Percentiles rank a stretch among this genome's conserved stretches.
Conservation (phyloP, 2,797 vertebrate genomes). For the Rhinatrema bivittatum region DNA sequence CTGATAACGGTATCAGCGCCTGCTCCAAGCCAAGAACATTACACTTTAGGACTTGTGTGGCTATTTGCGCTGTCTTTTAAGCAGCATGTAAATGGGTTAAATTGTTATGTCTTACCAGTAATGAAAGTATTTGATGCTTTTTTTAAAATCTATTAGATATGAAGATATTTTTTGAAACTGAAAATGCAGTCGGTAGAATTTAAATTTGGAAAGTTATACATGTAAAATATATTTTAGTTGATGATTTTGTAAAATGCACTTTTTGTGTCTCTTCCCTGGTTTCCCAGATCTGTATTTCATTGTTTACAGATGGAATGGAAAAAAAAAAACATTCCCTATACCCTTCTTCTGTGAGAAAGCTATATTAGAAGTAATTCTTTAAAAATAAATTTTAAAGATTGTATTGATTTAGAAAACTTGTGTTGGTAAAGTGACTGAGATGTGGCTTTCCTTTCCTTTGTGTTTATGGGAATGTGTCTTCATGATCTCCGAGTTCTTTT, state of each 20-base stretch:
- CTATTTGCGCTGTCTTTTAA: constrained; percentile 38
- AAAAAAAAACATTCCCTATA: constrained; percentile 53
- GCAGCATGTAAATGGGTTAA: constrained; percentile 46
- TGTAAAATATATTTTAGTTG: constrained; percentile 77
- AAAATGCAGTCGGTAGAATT: constrained; percentile 68
- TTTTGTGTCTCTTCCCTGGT: constrained; percentile 69
- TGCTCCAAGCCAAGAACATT: constrained; percentile 36
- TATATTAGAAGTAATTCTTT: constrained; percentile 71
- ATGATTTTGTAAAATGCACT: constrained; percentile 76
- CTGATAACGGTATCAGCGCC: constrained; percentile 10
- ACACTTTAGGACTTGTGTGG: constrained; percentile 17
- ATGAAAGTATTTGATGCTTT: constrained; percentile 57
- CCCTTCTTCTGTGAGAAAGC: constrained; percentile 64
- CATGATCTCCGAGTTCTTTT: no score
- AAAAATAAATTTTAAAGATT: constrained; percentile 65
- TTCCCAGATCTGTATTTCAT: constrained; percentile 71
- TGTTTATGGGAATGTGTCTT: no score
- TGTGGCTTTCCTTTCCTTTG: no score
- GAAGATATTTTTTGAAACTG: constrained; percentile 70
- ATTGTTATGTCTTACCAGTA: constrained; percentile 46
- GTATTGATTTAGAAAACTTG: constrained; percentile 66
- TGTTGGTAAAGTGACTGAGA: no score
- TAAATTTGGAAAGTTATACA: constrained; percentile 61
- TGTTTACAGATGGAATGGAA: constrained; percentile 69
- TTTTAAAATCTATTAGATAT: constrained; percentile 66